Conservation (phyloP, 2,113 vertebrate genomes). For the Halcyon malimbica region DNA sequence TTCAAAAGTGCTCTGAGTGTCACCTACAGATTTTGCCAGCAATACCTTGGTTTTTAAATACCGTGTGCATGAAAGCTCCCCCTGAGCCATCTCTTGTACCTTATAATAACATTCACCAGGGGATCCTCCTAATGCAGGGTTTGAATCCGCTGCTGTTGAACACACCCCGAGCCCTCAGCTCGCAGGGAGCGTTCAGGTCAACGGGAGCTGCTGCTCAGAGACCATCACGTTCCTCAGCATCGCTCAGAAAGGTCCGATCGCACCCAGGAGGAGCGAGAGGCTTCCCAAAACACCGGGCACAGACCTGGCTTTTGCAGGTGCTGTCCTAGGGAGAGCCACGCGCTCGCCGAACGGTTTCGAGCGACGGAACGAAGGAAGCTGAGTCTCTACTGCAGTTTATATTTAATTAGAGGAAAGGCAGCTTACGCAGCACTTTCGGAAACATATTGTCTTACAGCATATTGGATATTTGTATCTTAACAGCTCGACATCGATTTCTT, state of each 20-base stretch:
- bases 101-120: conserved; percentile 24
- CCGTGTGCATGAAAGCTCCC: background rate
- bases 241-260: background rate
- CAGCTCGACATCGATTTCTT: conserved; percentile 36
- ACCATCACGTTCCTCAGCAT: accelerated
- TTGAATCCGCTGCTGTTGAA: background rate
- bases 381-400: background rate
- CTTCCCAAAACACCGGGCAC: background rate
- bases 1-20: background rate
- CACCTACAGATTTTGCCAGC: background rate
- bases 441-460: conserved; percentile 57
- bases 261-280: background rate
- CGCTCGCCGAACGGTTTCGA: background rate
- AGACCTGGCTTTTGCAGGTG: background rate
- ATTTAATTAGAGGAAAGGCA: conserved; percentile 63
- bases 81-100: background rate
- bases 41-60: background rate
- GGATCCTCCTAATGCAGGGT: background rate
- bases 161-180: background rate
- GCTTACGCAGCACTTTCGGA: conserved; percentile 56
- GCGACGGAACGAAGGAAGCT: background rate
- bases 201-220: background rate
- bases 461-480: conserved; percentile 59
- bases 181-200: background rate
- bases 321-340: background rate